A percentile compares a stretch with the other conserved stretches of the same genome.
These are phyloP conservation scores for Mesoclemmys tuberculata DNA, from an alignment of 2,113 vertebrate genomes.

Conservation along the genomic window DNA sequence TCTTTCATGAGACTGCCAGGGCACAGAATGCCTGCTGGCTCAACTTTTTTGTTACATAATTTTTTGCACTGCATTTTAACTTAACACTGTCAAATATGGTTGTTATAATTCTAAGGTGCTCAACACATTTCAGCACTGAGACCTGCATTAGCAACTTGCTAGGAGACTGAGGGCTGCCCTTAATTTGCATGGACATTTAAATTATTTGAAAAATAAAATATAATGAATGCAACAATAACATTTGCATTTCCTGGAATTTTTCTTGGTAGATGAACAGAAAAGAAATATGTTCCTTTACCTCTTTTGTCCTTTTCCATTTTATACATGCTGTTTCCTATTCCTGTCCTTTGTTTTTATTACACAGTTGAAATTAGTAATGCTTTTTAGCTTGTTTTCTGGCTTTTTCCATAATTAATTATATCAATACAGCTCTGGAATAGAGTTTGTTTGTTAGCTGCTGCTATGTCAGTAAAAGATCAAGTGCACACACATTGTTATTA, in stretches of 20 bases:
- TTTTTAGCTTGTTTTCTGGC: neutral
- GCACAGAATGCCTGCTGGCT: neutral
- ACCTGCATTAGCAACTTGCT: neutral
- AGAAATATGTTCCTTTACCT: accelerated
- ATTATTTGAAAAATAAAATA: neutral
- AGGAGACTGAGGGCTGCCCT: neutral
- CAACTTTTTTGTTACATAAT: neutral
- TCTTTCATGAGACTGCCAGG: neutral
- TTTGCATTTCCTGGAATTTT: neutral
- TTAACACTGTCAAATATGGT: neutral
- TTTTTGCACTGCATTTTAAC: neutral
- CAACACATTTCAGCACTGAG: neutral
- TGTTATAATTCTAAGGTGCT: accelerated
- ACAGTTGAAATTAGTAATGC: neutral
- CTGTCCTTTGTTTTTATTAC: neutral
- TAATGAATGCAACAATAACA: neutral
- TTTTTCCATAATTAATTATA: neutral
- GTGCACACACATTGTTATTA: neutral
- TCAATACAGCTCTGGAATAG: neutral
- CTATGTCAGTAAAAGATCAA: neutral
- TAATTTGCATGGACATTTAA: neutral
- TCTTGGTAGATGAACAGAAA: neutral
- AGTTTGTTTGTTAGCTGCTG: neutral
- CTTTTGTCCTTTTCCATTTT: neutral
- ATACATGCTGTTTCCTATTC: neutral